These are phyloP conservation scores for Equus przewalskii DNA, from an alignment of 2,113 vertebrate genomes.

Conservation along the genomic window DNA sequence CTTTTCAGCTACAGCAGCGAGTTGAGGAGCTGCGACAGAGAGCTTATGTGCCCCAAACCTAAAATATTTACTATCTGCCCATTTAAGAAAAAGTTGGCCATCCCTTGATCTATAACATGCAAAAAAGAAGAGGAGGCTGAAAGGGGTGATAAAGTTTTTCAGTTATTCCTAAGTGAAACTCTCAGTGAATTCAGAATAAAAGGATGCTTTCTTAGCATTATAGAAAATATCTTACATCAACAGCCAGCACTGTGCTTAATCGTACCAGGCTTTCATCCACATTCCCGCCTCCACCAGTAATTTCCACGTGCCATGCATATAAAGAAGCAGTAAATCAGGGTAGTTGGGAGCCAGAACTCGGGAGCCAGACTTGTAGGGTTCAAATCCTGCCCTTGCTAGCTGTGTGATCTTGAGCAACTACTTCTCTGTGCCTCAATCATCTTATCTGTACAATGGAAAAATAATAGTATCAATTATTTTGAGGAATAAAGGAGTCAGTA, in stretches of 20 bases:
- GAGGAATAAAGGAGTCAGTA: not conserved
- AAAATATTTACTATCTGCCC: not conserved
- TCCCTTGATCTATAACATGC: not conserved
- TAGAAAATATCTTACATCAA: constrained; percentile 34
- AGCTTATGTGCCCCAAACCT: not conserved
- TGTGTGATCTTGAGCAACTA: not conserved
- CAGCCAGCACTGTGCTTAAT: not conserved
- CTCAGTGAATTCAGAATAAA: not conserved
- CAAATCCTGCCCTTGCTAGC: not conserved
- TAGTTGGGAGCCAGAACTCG: not conserved
- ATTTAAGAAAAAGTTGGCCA: not conserved
- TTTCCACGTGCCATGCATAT: not conserved
- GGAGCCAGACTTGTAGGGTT: not conserved
- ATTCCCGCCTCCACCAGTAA: not conserved
- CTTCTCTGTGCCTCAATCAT: not conserved
- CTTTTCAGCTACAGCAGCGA: not conserved
- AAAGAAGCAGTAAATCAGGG: not conserved
- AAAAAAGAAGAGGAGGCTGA: not conserved
- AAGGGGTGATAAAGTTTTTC: not conserved
- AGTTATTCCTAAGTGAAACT: constrained; percentile 22
- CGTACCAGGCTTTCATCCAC: not conserved
- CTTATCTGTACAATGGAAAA: constrained; percentile 30
- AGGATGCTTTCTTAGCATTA: not conserved
- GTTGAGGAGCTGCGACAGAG: not conserved
- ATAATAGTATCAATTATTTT: not conserved